Conservation (phyloP, 1,140 invertebrate species). For the Drosophila parvula region DNA sequence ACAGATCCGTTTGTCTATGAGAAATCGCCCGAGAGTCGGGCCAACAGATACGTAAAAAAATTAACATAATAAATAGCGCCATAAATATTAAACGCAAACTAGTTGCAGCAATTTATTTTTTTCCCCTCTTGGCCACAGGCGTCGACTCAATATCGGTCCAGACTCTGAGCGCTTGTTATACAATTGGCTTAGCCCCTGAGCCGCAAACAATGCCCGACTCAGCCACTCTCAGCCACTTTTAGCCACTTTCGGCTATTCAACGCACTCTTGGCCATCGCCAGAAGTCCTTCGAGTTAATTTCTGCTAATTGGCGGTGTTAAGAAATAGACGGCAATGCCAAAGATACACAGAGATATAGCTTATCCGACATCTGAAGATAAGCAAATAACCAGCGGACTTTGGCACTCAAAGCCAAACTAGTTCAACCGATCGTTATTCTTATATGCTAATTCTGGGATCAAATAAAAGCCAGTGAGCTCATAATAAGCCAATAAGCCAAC, state of each 20-base stretch:
- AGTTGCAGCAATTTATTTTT: constrained; percentile 53
- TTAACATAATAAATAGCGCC: constrained; percentile 66
- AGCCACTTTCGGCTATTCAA: constrained; percentile 11
- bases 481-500: neutral
- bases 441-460: constrained; percentile 27
- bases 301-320: constrained; percentile 29
- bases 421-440: constrained; percentile 32
- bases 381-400: constrained; percentile 2
- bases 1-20: constrained; percentile 33
- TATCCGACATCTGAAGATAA: constrained; percentile 12
- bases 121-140: constrained; percentile 13
- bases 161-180: constrained; percentile 46
- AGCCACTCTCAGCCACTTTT: neutral
- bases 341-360: constrained; percentile 22
- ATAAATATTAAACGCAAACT: constrained; percentile 62
- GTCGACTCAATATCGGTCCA: constrained; percentile 17
- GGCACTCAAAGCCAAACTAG: constrained; percentile 22
- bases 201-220: constrained; percentile 13
- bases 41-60: constrained; percentile 13
- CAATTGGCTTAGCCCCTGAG: constrained; percentile 56
- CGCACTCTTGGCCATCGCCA: constrained; percentile 32
- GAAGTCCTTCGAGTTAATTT: constrained; percentile 41
- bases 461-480: constrained; percentile 5
- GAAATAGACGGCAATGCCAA: constrained; percentile 20
- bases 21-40: constrained; percentile 16